Base-by-base conservation (phyloP, 2,888 invertebrate species). In the Sarcophaga rosellei region DNA sequence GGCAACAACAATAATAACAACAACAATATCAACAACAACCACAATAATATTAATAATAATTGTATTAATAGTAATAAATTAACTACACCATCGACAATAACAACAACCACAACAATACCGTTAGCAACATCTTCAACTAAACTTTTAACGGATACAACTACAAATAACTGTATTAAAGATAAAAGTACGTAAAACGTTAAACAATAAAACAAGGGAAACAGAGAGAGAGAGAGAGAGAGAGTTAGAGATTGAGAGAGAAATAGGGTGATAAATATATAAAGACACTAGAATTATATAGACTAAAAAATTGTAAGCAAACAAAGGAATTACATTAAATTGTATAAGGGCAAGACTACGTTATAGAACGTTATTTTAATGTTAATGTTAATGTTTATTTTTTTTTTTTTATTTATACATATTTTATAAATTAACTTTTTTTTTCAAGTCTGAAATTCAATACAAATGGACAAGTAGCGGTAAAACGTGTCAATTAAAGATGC, bases 1-100 rank as follows among this genome's bases (percentile, higher is more conserved):
- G 84, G 11, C 68, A 86, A 23, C 69, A 88, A 86, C 89, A 89
- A 77, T 88, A 69, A 73, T 80, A 86, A 88, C 69, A 35, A 87
- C 44, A 89, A 89, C 59, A 88, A 88, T 82, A 88, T 81, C 74
- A 61, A 61, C 21, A 61, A 45, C 53, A 20, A 69, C 47, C 59
- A 23, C 25, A 74, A 76, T 69, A 63, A 25, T 8, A 45, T 76
- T 69, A 72, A 82, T 57, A 81, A 81, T 44, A 62, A 81, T 53
- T 53, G 1, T 53, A 53, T 44, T 12, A 35, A 44, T n/a, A 44
- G 20, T 44, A 66, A 66, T 44, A 65, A 35, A 23, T 65, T 65
- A 17, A 45, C 44, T 59, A 47, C 63, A 62, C 17, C 77, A 77
- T 45, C 68, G 44, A 20, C 59, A 47, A 57, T 20, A 74, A 20